Evolutionary conservation across 2,797 vertebrate genomes (phyloP), one percentile per base, ranked within the genome.

Genomic region (Chelonia mydas): DNA sequence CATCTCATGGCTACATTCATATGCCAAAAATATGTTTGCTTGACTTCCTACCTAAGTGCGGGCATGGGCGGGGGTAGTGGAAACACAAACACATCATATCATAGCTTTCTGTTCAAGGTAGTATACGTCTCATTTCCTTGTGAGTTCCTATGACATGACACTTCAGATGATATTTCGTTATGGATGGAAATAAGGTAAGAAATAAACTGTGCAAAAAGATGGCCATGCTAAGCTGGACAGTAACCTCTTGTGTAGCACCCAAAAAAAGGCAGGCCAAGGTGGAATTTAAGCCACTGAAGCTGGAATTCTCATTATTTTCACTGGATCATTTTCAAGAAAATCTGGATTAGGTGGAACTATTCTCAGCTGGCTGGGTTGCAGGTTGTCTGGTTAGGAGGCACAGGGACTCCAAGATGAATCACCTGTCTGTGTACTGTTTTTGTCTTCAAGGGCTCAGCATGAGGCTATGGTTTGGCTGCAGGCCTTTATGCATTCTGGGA

Each of bases 311-410:
- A 87, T 95, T 89, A 90, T 13, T 16, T 57, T 13, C 68, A 55
- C 86, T 92, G 91, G 81, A 83, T 17, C 72, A 17, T 53, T 90
- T 93, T 80, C 90, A 93, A 74, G 72, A 17, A 92, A 74, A 90
- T 89, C 83, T 90, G 61, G 59, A 28, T 55, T 81, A 85, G 41
- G 41, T 85, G 54, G 50, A 89, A 90, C 33, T 41, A 51, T 41
- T 92, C 88, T 86, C 51, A 6, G 37, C 6, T 93, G 86, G 50
- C 51, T 81, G 59, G n/a, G 83, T 54, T 83, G 87, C 50, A 83
- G 54, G 47, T 31, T 51, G 41, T 49, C 81, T 31, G 28, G 74
- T 0, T 59, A 59, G 19, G 50, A 92, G 1, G 3, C 84, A 92
- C 55, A 57, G 28, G 31, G 49, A 81, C 1, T 0, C 37, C 68